A percentile compares a stretch with the other conserved stretches of the same genome.
Evolutionary conservation across 2,113 vertebrate species (phyloP).

Genomic region (Erpornis zantholeuca): DNA sequence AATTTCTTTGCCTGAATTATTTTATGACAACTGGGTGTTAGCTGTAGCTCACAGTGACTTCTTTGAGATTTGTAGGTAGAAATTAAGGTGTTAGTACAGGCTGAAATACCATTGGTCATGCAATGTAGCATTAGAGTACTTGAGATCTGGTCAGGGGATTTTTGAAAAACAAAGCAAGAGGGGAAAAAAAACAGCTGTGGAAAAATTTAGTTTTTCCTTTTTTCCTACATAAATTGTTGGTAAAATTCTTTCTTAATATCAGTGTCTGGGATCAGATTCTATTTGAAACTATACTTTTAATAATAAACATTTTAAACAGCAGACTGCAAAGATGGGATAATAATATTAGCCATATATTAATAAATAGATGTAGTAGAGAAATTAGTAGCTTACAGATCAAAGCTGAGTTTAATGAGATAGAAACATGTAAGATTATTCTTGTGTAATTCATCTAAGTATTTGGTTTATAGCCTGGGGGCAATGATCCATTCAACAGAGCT

Average conservation of each 20-base stretch:
- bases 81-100: not conserved
- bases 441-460: not conserved
- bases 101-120: not conserved
- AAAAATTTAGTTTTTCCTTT: not conserved
- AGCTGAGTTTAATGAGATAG: not conserved
- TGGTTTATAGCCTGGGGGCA: not conserved
- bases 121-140: not conserved
- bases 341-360: not conserved
- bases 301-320: not conserved
- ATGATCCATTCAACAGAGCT: not conserved
- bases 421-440: not conserved
- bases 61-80: not conserved
- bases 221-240: not conserved
- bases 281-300: not conserved
- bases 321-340: not conserved
- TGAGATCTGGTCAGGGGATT: not conserved
- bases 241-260: not conserved
- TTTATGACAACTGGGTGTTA: not conserved
- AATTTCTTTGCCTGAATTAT: not conserved
- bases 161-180: not conserved
- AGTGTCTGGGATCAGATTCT: not conserved
- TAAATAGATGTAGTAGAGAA: not conserved
- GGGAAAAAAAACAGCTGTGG: fast-evolving
- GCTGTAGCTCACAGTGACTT: not conserved
- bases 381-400: not conserved